Evolutionary conservation across 2,797 vertebrate species (phyloP).

Genomic region (Crenichthys baileyi): DNA sequence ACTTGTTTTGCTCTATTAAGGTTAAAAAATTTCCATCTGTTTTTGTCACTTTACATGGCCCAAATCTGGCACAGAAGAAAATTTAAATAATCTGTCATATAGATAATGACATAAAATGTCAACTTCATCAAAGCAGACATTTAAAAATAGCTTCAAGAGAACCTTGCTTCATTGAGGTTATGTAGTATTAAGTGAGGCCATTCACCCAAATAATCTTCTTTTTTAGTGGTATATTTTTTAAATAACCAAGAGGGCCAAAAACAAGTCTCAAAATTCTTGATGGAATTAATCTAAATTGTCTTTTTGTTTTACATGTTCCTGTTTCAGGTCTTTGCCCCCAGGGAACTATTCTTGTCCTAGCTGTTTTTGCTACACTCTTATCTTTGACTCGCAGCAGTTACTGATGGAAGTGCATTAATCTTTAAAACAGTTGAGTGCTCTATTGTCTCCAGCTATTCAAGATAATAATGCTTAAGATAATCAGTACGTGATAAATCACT

Average conservation of each 20-base stretch:
- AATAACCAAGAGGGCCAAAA: neutral
- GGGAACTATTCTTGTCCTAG: neutral
- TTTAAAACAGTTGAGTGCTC: neutral
- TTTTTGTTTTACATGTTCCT: neutral
- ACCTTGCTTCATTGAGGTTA: neutral
- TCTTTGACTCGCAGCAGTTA: constrained; percentile 10
- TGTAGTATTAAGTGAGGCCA: neutral
- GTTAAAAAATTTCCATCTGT: neutral
- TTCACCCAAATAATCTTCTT: neutral
- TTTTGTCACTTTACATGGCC: too few species aligned
- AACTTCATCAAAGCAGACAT: neutral
- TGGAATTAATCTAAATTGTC: neutral
- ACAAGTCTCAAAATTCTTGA: neutral
- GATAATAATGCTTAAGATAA: neutral
- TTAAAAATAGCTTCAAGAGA: neutral
- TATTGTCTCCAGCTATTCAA: neutral
- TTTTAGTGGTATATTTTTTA: neutral
- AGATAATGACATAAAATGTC: neutral
- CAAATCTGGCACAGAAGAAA: neutral
- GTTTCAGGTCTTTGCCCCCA: neutral
- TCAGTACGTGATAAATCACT: neutral
- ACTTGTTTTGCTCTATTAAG: neutral
- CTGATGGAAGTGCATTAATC: neutral
- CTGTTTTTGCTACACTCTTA: neutral
- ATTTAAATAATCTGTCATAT: neutral